Conservation (phyloP, 2,797 vertebrate genomes). For the Dendrocincla fuliginosa region DNA sequence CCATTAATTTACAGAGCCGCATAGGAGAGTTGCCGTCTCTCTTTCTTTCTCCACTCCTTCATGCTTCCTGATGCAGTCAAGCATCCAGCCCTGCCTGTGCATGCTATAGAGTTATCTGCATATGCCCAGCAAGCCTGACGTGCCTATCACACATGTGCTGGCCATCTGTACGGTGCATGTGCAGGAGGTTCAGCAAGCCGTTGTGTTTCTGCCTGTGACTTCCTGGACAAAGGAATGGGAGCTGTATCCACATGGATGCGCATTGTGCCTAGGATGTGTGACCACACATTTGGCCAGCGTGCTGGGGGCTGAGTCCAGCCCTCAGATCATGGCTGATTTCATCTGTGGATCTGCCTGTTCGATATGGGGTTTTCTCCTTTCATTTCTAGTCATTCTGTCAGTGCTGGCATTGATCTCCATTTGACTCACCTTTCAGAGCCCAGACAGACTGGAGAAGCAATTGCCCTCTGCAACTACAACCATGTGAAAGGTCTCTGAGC, state of each 20-base stretch:
- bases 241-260: neutral
- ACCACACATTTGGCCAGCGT: neutral
- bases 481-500: conserved; percentile 44
- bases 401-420: neutral
- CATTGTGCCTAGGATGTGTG: neutral
- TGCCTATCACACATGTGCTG: neutral
- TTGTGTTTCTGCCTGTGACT: neutral
- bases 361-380: neutral
- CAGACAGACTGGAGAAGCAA: conserved; percentile 7
- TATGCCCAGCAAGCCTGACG: neutral
- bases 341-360: neutral
- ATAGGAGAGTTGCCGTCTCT: neutral
- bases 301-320: neutral
- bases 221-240: neutral
- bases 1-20: neutral
- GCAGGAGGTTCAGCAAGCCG: neutral
- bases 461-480: conserved; percentile 49
- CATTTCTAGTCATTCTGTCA: neutral
- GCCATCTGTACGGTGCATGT: neutral
- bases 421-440: conserved; percentile 28
- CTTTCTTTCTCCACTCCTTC: neutral
- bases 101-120: neutral
- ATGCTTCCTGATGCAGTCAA: neutral
- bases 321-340: neutral
- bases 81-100: neutral